phyloP scores from a whole-genome alignment of 2,113 vertebrate genomes.

The Himantopus leucocephalus region DNA sequence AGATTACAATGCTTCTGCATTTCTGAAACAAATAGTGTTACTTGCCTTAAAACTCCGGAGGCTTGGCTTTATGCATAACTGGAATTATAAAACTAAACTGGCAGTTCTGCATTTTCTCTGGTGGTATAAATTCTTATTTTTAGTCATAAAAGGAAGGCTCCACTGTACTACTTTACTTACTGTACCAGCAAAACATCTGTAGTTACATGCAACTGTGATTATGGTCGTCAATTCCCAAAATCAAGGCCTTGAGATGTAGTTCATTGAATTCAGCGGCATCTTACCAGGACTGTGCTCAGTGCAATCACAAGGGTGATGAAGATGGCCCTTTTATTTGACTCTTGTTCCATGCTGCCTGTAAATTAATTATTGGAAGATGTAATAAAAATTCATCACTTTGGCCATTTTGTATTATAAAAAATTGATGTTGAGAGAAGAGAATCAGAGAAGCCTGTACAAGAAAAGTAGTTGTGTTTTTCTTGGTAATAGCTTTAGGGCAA shows the following conservation, averaged over 20 bases:
- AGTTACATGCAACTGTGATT: background rate
- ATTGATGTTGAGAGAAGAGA: background rate
- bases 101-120: background rate
- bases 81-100: background rate
- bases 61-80: background rate
- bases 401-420: background rate
- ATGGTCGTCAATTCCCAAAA: background rate
- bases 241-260: background rate
- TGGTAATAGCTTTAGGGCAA: background rate
- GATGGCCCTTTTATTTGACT: background rate
- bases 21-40: background rate
- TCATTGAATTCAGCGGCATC: background rate
- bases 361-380: conserved; percentile 6
- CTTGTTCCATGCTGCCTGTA: background rate
- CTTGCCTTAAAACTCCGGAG: background rate
- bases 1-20: background rate
- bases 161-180: background rate
- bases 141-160: background rate
- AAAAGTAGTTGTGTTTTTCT: background rate
- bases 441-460: background rate
- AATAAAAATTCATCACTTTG: background rate
- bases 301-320: background rate
- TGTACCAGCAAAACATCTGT: background rate
- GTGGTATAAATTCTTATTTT: background rate
- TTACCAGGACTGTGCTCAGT: background rate